Evolutionary conservation across 2,888 invertebrate species (phyloP).

Genomic region (Macaria liturata): DNA sequence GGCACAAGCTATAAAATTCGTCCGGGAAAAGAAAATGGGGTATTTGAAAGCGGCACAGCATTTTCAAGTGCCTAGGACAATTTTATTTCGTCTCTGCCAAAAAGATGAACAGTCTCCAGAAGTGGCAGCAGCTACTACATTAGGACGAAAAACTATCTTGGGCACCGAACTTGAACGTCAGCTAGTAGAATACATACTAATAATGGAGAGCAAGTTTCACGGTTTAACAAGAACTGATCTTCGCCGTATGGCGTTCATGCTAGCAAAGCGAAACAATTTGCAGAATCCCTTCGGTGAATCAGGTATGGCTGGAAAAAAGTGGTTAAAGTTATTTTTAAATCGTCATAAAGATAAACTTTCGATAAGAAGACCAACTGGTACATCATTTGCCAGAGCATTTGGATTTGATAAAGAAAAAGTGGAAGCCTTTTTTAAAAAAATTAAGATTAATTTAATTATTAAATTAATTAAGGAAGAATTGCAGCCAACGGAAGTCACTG

Average conservation of each 20-base stretch:
- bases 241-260: not conserved
- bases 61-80: not conserved
- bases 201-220: not conserved
- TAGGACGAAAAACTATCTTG: not conserved
- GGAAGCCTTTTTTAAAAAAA: too few relatives aligned
- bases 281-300: constrained; percentile 1
- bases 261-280: not conserved
- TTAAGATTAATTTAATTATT: too few relatives aligned
- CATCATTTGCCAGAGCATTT: too few relatives aligned
- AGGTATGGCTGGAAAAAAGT: not conserved
- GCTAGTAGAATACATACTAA: not conserved
- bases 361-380: too few relatives aligned
- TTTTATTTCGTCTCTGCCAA: not conserved
- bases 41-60: not conserved
- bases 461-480: too few relatives aligned
- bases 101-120: not conserved
- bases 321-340: constrained; percentile 2
- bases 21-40: not conserved
- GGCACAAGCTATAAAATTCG: not conserved
- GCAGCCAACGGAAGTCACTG: too few relatives aligned
- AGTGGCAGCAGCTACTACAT: not conserved
- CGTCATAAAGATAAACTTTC: constrained; percentile 4
- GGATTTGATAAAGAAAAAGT: too few relatives aligned
- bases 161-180: not conserved
- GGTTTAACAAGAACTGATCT: not conserved